Evolutionary conservation across 30 jellyfish, hydroid and myxozoan genomes (phyloP).

Genomic region (Pseudorhiza aurosa): DNA sequence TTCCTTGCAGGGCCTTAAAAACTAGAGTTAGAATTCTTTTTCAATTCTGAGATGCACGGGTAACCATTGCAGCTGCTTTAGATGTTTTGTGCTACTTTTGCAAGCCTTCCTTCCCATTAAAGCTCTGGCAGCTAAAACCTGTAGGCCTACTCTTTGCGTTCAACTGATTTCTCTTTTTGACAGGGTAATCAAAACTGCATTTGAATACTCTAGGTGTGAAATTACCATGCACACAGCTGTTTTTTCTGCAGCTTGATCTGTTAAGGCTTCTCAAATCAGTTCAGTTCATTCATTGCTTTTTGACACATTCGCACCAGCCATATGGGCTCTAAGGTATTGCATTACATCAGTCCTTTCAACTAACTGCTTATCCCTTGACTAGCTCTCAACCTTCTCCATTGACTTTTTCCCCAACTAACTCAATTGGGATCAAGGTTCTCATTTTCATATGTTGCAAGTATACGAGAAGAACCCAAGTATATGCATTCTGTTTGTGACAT

Average conservation of each 20-base stretch:
- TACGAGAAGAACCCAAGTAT: no score
- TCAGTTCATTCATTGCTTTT: constrained; percentile 21
- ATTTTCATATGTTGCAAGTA: no score
- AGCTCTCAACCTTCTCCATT: no score
- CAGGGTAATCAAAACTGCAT: constrained; percentile 24
- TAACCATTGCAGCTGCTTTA: constrained; percentile 54
- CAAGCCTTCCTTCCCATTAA: constrained; percentile 20
- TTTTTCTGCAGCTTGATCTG: constrained; percentile 25
- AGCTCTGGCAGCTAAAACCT: constrained; percentile 51
- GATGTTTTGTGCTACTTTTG: constrained; percentile 52
- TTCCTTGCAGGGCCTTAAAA: constrained; percentile 49
- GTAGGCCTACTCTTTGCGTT: constrained; percentile 63
- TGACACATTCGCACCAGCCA: constrained; percentile 23
- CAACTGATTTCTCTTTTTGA: constrained; percentile 13
- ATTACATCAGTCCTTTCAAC: no score
- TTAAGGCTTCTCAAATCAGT: no score
- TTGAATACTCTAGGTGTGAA: constrained; percentile 52
- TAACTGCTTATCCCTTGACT: no score
- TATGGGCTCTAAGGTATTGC: constrained; percentile 4
- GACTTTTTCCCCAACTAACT: no score
- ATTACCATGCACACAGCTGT: constrained; percentile 42
- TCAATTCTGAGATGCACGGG: constrained; percentile 63
- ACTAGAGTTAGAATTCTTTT: constrained; percentile 46
- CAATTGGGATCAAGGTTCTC: no score
- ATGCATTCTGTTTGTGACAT: no score